A percentile compares a stretch with the other conserved stretches of the same genome.
phyloP scores from a whole-genome alignment of 2,113 vertebrate genomes.

The Crotalus tigris region DNA sequence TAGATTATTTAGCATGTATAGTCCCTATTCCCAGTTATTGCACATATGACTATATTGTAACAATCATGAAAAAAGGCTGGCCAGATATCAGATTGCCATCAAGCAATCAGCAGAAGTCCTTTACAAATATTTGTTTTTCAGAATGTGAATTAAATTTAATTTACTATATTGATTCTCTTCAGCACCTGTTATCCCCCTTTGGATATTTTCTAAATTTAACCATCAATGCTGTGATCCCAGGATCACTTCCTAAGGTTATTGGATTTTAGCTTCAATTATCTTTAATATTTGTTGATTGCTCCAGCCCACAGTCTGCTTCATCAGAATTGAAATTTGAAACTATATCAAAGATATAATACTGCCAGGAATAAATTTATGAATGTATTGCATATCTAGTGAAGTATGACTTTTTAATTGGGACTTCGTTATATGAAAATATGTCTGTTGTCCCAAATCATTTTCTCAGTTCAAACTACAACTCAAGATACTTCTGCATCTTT shows the following conservation, averaged over 20 bases:
- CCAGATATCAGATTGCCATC: background rate
- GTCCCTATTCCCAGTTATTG: background rate
- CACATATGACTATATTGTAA: background rate
- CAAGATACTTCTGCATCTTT: background rate
- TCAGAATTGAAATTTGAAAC: conserved; percentile 5
- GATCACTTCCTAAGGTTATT: background rate
- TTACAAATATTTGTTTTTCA: background rate
- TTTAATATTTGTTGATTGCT: conserved; percentile 16
- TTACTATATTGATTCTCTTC: background rate
- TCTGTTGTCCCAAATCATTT: background rate
- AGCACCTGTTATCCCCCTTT: background rate
- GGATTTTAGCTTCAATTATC: background rate
- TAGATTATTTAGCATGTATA: background rate
- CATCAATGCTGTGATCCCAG: background rate
- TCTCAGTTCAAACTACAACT: background rate
- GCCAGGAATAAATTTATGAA: background rate
- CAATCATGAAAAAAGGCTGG: background rate
- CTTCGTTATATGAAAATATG: conserved; percentile 2
- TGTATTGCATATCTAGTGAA: background rate
- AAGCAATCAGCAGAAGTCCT: background rate
- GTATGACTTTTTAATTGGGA: background rate
- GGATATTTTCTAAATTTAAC: background rate
- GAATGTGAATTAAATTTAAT: background rate
- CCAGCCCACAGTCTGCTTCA: background rate
- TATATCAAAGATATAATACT: background rate